Conservation (phyloP, 2,888 invertebrate species). For the Eristalis arbustorum region DNA sequence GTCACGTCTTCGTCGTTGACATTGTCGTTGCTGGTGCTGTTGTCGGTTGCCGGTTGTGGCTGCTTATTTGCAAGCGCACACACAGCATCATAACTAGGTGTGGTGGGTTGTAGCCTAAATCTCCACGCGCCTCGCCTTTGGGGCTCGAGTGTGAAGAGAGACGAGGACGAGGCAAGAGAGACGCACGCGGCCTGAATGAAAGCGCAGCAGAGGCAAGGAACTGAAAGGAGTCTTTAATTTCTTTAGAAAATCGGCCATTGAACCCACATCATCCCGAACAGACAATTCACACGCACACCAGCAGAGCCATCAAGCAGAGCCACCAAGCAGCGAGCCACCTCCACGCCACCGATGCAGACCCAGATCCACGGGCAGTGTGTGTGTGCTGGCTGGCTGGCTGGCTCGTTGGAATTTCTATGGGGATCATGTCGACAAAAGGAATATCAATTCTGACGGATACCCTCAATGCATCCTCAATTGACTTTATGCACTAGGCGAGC, state of each 20-base stretch:
- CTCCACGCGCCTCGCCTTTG: background rate
- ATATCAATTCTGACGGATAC: conserved; percentile 61
- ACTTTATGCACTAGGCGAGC: conserved; percentile 21
- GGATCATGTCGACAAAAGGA: conserved; percentile 53
- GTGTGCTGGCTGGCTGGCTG: too few relatives aligned
- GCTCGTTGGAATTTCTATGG: conserved; percentile 53
- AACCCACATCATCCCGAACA: conserved; percentile 50
- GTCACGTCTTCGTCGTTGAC: conserved; percentile 32
- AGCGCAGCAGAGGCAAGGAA: conserved; percentile 34
- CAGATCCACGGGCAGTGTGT: background rate
- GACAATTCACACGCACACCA: conserved; percentile 21
- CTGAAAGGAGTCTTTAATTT: conserved; percentile 68
- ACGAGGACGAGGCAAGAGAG: background rate
- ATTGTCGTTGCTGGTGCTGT: background rate
- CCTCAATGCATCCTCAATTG: conserved; percentile 60
- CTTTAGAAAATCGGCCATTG: conserved; percentile 68
- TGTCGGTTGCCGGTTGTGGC: too few relatives aligned
- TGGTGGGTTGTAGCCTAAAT: conserved; percentile 36
- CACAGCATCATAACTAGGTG: conserved; percentile 50
- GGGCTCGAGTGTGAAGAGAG: background rate
- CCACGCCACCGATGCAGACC: background rate
- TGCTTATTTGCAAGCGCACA: conserved; percentile 48
- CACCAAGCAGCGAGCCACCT: too few relatives aligned
- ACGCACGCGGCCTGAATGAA: conserved; percentile 26
- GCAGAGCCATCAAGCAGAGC: too few relatives aligned